Evolutionary conservation across 2,888 invertebrate genomes (phyloP).

Genomic region (Aradus depressus): DNA sequence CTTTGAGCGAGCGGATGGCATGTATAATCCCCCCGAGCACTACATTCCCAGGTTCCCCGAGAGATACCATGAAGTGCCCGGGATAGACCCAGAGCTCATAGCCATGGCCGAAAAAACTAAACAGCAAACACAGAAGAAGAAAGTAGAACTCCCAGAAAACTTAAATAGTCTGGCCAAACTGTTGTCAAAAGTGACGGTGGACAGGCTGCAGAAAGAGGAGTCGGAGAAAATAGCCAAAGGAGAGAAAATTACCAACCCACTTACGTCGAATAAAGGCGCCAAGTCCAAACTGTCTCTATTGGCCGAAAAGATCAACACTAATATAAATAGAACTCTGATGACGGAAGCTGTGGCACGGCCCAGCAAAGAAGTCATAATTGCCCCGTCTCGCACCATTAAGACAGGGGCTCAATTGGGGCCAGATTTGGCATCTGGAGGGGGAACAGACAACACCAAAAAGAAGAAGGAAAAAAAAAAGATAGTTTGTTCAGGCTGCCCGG

Average conservation of each 20-base stretch:
- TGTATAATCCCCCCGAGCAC: too few relatives aligned
- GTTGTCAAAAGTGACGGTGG: neutral
- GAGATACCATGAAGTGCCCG: neutral
- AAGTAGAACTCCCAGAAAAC: neutral
- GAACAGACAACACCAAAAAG: neutral
- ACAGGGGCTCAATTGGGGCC: too few relatives aligned
- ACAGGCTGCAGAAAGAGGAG: neutral
- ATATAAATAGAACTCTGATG: too few relatives aligned
- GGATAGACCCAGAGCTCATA: constrained; percentile 8
- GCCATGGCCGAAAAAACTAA: constrained; percentile 8
- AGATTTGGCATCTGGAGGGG: too few relatives aligned
- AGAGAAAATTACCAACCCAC: too few relatives aligned
- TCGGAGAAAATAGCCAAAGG: too few relatives aligned
- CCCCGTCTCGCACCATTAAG: too few relatives aligned
- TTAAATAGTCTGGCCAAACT: neutral
- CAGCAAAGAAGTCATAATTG: neutral
- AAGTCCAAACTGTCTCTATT: neutral
- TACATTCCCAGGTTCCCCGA: neutral
- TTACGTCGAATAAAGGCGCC: constrained; percentile 5
- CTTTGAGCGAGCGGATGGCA: too few relatives aligned
- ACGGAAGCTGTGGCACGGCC: neutral
- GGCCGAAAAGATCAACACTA: neutral
- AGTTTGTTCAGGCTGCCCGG: constrained; percentile 11
- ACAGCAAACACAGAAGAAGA: neutral
- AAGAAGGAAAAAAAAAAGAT: neutral